Conservation (phyloP, 1,140 invertebrate genomes). For the Physella acuta region DNA sequence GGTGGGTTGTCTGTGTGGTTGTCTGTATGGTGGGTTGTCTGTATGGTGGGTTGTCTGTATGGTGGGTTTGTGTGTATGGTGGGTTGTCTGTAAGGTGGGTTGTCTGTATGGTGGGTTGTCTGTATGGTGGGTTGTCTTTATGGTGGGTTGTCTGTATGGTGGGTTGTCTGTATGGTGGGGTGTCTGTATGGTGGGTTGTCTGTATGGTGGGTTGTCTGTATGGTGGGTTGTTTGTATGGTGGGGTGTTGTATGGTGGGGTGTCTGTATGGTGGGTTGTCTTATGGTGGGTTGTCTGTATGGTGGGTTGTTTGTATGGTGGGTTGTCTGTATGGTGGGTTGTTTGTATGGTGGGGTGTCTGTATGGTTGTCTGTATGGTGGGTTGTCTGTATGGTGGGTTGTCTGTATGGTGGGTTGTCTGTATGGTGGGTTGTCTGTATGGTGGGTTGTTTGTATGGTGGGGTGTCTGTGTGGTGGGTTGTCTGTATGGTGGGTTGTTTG, state of each 20-base stretch:
- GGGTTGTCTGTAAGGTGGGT: slow-evolving; percentile 2
- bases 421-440: background rate
- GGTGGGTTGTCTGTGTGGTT: slow-evolving; percentile 5
- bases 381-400: background rate
- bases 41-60: slow-evolving; percentile 1
- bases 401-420: slow-evolving; percentile 13
- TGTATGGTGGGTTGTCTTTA: slow-evolving; percentile 10
- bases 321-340: background rate
- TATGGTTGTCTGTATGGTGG: slow-evolving; percentile 9
- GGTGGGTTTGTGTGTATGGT: background rate
- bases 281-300: slow-evolving; percentile 9
- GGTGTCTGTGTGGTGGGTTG: slow-evolving; percentile 16
- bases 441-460: slow-evolving; percentile 1
- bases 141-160: background rate
- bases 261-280: slow-evolving; percentile 12
- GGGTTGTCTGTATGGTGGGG: slow-evolving; percentile 4
- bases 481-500: slow-evolving; percentile 3
- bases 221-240: background rate
- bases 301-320: slow-evolving; percentile 12
- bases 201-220: slow-evolving; percentile 2
- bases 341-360: slow-evolving; percentile 6
- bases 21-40: no score
- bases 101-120: slow-evolving; percentile 4
- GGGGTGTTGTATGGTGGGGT: slow-evolving; percentile 16
- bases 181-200: slow-evolving; percentile 16